Evolutionary conservation across 92 coral and sea anemone species (phyloP), one percentile per base, ranked within the genome.

Genomic region (Galaxea fascicularis): DNA sequence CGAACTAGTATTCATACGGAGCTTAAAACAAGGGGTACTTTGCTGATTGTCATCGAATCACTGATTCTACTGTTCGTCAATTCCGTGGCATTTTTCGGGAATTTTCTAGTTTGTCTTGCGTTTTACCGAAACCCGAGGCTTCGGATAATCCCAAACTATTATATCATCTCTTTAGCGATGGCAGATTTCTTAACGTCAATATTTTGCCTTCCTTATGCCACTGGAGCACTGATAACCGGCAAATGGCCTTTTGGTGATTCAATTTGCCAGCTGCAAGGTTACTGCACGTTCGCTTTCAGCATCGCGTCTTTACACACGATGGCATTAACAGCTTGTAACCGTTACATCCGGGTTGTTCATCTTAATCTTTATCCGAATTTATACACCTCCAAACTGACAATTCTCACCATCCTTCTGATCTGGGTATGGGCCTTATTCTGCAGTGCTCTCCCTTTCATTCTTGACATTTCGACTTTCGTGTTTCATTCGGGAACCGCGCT

Each of bases 401-500:
- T 58, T n/a, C 21, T 44, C 13, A 57, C 72, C 8, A 67, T 86
- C 28, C 49, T 71, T 52, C 54, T 69, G 16, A 67, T 72, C 3
- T 86, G 90, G 90, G 52, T 59, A 47, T 72, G 83, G 71, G 90
- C 79, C 8, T 45, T 82, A 6, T 21, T 56, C 64, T 82, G 86
- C 46, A 82, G 86, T 49, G 78, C 86, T 9, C 86, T 82, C 9
- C 86, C 86, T 58, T 82, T 82, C 20, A 78, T 71, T 12, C 44
- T 79, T 1, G 70, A 76, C 0, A 73, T 47, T 49, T 54, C 84
- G 10, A 80, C 79, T 9, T 86, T 78, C 29, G 66, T 46, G 15
- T 86, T 86, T 49, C 90, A 86, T 51, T 74, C 90, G 30, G 90
- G 90, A n/a, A 86, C 77, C 31, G 73, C 63, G 3, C 46, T 70